Evolutionary conservation across 2,113 vertebrate species (phyloP), one percentile per base, ranked within the genome.

Genomic region (Chelonoidis abingdonii): DNA sequence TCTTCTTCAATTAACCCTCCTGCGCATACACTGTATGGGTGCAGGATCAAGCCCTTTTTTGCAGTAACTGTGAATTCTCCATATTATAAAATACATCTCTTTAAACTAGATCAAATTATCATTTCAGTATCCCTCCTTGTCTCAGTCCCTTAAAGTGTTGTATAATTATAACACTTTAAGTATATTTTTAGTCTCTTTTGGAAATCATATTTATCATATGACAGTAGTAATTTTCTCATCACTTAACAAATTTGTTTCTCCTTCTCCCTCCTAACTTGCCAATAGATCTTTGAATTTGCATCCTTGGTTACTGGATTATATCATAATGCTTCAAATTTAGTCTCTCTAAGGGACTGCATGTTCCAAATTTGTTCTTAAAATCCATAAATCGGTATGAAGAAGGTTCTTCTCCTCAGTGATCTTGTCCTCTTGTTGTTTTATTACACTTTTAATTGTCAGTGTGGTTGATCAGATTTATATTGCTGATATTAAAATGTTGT

Each of bases 121-220:
- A 44, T 1, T 0, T 2, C 11, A 81, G 38, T 75, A 17, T 0
- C 5, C 0, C 38, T 62, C 35, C 62, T 44, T 1, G 0, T 3
- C n/a, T 1, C 13, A 7, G 0, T 62, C 87, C 5, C 69, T 90
- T 86, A 10, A 88, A 65, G 27, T 52, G 57, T 59, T 59, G 27
- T 31, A 13, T 59, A 59, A 29, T 13, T 59, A 31, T 59, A 59
- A 59, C 27, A 59, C 6, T 59, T 31, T 31, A 59, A 59, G 11
- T 29, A 59, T 59, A 59, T 59, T 59, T 27, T 29, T 59, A 29
- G 27, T 29, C 12, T 59, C 57, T 59, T 59, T 59, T 59, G 57
- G 57, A 59, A 59, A 59, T 59, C 59, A 62, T 62, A 62, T 62
- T 29, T 62, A 62, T 62, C 25, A 31, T 12, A 31, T 31, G 11